Percentiles rank a stretch among this genome's conserved stretches.
Evolutionary conservation across 2,888 invertebrate species (phyloP).

Genomic region (Argyresthia albistria): DNA sequence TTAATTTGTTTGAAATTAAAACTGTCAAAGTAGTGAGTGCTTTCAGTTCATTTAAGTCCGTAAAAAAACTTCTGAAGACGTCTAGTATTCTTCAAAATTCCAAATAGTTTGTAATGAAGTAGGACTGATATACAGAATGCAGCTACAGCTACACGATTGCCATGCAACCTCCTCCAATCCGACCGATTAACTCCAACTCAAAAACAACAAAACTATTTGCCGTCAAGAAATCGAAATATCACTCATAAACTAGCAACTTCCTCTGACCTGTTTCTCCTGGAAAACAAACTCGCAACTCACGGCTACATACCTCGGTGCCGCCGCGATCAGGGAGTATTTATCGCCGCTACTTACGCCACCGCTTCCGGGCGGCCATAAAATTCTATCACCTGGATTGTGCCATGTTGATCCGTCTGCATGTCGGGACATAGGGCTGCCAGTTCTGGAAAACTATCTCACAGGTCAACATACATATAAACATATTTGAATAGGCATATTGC

Average conservation of each 20-base stretch:
- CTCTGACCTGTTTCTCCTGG: background rate
- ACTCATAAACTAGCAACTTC: background rate
- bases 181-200: no score
- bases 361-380: slow-evolving; percentile 62
- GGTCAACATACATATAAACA: no score
- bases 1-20: no score
- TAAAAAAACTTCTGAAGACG: no score
- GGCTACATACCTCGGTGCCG: background rate
- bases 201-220: background rate
- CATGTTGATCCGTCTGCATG: slow-evolving; percentile 42
- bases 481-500: no score
- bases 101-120: no score
- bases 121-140: no score
- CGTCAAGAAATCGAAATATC: background rate
- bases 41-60: no score
- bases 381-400: slow-evolving; percentile 63
- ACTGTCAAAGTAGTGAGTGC: no score
- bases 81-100: no score
- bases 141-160: no score
- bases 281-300: background rate
- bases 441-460: background rate
- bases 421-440: background rate
- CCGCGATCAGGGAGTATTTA: slow-evolving; percentile 34
- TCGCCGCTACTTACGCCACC: slow-evolving; percentile 55
- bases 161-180: no score